Percentiles rank a stretch among this genome's conserved stretches.
Evolutionary conservation across 2,113 vertebrate species (phyloP).

Genomic region (Triplophysa tibetana): DNA sequence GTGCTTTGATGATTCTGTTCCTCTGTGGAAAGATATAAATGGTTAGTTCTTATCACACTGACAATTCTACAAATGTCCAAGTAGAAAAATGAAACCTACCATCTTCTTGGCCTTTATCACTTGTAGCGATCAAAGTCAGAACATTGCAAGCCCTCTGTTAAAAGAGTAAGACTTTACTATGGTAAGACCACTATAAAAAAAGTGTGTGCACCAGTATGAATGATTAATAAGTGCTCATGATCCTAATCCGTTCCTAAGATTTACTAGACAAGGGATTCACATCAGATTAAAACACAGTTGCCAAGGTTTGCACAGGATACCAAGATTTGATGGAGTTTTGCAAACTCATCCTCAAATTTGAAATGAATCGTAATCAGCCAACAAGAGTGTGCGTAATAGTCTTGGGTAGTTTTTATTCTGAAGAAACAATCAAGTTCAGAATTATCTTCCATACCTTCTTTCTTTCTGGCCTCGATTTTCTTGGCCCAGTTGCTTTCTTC

Average conservation of each 20-base stretch:
- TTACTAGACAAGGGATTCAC: too few species aligned
- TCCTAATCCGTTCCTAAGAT: too few species aligned
- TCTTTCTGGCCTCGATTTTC: slow-evolving; percentile 95
- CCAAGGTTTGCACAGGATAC: background rate
- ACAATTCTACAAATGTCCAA: background rate
- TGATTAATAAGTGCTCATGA: too few species aligned
- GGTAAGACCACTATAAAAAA: background rate
- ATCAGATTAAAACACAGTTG: too few species aligned
- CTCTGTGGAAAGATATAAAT: slow-evolving; percentile 76
- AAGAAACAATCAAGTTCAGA: background rate
- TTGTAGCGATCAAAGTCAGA: slow-evolving; percentile 95
- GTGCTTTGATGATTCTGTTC: slow-evolving; percentile 94
- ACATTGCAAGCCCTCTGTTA: slow-evolving; percentile 93
- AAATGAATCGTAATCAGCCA: background rate
- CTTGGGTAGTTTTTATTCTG: background rate
- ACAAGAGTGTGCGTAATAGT: background rate
- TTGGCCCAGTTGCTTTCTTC: slow-evolving; percentile 89
- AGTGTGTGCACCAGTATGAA: background rate
- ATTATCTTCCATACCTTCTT: slow-evolving; percentile 77
- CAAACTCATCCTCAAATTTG: too few species aligned
- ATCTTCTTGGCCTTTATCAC: slow-evolving; percentile 98
- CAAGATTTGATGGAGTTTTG: background rate
- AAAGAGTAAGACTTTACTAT: slow-evolving; percentile 37
- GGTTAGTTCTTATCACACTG: background rate
- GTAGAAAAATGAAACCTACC: slow-evolving; percentile 73